These are phyloP conservation scores for Meandrina meandrites DNA, from an alignment of 92 coral and sea anemone genomes.

Conservation along the genomic window DNA sequence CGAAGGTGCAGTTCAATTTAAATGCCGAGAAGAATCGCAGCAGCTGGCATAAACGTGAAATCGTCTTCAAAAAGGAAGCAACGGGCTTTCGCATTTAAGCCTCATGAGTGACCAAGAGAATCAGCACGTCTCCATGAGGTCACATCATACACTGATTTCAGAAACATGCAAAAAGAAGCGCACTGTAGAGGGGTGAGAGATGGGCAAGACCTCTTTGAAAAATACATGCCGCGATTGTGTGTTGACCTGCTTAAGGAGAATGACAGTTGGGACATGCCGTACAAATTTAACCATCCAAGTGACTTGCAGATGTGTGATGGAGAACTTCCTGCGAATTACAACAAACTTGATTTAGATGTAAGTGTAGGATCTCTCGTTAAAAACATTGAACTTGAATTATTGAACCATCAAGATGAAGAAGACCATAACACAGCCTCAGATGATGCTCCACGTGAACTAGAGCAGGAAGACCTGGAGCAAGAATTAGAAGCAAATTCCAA, in stretches of 20 bases:
- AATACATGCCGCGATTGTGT: conserved; percentile 37
- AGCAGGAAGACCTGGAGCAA: neutral
- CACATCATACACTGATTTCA: conserved; percentile 39
- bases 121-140: neutral
- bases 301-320: conserved; percentile 36
- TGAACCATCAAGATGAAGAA: conserved; percentile 9
- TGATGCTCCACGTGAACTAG: neutral
- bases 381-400: conserved; percentile 5
- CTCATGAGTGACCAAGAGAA: neutral
- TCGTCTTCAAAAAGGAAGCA: neutral
- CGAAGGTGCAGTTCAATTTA: conserved; percentile 56
- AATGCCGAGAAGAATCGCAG: conserved; percentile 44
- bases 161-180: conserved; percentile 32
- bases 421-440: conserved; percentile 5
- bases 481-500: neutral
- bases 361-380: conserved; percentile 22
- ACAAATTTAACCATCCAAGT: neutral
- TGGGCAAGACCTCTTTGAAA: conserved; percentile 58
- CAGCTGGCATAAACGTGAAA: neutral
- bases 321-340: conserved; percentile 25
- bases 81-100: neutral
- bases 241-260: neutral
- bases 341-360: conserved; percentile 43
- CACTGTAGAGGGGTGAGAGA: neutral
- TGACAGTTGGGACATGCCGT: neutral